phyloP scores from a whole-genome alignment of 2,797 vertebrate species.

The Lindbergichthys nudifrons region DNA sequence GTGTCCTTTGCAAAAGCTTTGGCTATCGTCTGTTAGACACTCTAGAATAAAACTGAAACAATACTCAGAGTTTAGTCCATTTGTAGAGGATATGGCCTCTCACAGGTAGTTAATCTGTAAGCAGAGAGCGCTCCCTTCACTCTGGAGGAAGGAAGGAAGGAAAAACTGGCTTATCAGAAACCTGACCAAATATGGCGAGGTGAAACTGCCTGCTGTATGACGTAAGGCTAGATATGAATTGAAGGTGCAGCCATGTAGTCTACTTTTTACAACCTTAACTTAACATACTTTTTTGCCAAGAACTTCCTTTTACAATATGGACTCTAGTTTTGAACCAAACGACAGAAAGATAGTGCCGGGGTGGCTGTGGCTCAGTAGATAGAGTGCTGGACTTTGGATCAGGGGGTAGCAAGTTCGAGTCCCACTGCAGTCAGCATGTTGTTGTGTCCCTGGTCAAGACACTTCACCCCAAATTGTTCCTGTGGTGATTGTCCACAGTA shows the following conservation, averaged over 20 bases:
- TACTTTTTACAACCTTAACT: conserved; percentile 40
- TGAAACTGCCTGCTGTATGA: conserved; percentile 78
- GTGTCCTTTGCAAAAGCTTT: neutral
- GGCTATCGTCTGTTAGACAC: neutral
- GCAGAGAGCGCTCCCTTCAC: conserved; percentile 64
- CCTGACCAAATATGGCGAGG: conserved; percentile 82
- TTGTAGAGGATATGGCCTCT: conserved; percentile 1
- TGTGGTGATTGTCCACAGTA: too few relatives aligned
- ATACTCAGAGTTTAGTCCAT: conserved; percentile 15
- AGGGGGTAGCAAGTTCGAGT: too few relatives aligned
- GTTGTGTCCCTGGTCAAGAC: too few relatives aligned
- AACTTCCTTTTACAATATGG: neutral
- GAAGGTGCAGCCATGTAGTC: conserved; percentile 52
- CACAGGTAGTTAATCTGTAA: conserved; percentile 80
- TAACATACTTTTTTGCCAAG: neutral
- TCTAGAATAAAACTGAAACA: conserved; percentile 17
- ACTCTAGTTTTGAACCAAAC: neutral
- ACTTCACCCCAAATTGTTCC: too few relatives aligned
- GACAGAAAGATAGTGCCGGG: neutral
- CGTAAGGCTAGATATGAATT: conserved; percentile 70
- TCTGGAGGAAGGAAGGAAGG: conserved; percentile 80
- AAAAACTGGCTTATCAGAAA: conserved; percentile 87
- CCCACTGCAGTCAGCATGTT: too few relatives aligned
- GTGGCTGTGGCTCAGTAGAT: too few relatives aligned
- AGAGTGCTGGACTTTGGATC: too few relatives aligned